Evolutionary conservation across 2,113 vertebrate genomes (phyloP).

Genomic region (Crotalus tigris): DNA sequence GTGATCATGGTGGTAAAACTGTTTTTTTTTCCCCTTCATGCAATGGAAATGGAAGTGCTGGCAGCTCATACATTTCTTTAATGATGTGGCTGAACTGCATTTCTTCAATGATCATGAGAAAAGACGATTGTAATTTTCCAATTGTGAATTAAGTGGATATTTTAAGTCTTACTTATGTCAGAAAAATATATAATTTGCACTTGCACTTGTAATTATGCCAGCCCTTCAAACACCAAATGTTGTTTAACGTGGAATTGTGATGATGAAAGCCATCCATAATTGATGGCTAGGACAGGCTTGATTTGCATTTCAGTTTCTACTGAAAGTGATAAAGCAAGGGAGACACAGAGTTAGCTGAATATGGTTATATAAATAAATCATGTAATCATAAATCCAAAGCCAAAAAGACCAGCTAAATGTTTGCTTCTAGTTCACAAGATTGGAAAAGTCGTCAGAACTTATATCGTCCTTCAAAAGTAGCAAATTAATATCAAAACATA

Average conservation of each 20-base stretch:
- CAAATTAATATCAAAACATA: neutral
- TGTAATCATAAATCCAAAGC: neutral
- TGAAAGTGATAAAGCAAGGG: neutral
- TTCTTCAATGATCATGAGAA: neutral
- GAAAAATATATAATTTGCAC: neutral
- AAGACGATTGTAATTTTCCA: neutral
- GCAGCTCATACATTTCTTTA: neutral
- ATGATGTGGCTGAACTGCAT: neutral
- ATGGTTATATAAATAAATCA: neutral
- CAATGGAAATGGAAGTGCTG: neutral
- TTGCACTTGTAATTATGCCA: neutral
- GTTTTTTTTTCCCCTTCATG: neutral
- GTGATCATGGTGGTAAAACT: neutral
- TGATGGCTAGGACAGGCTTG: neutral
- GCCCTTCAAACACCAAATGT: neutral
- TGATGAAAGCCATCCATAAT: neutral
- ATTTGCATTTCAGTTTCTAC: neutral
- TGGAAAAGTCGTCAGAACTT: neutral
- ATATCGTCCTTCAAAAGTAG: neutral
- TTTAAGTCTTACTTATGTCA: neutral
- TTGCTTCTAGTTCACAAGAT: neutral
- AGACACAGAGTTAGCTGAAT: neutral
- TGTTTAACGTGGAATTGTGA: neutral
- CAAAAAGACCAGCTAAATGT: neutral
- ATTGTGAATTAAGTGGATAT: neutral